A percentile compares a stretch with the other conserved stretches of the same genome.
Evolutionary conservation across 2,113 vertebrate species (phyloP).

Genomic region (Etia nguti): DNA sequence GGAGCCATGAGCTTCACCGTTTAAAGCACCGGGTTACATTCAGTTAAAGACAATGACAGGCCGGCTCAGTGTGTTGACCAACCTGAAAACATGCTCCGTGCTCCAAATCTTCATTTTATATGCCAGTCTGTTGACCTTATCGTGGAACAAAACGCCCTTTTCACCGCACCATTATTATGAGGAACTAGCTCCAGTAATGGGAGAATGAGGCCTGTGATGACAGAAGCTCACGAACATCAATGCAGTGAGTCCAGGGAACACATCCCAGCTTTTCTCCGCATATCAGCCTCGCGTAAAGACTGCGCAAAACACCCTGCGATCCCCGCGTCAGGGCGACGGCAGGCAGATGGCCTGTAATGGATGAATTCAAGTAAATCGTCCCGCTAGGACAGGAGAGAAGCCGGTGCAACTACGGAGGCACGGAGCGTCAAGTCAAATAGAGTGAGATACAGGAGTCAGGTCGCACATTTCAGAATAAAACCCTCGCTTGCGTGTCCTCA

Average conservation of each 20-base stretch:
- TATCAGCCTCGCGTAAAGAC: background rate
- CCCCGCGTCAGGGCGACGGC: background rate
- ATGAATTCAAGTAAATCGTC: background rate
- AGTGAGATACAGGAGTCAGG: background rate
- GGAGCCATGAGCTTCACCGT: background rate
- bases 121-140: background rate
- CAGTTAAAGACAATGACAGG: background rate
- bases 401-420: constrained; percentile 18
- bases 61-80: background rate
- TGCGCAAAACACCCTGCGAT: background rate
- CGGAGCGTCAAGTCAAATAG: background rate
- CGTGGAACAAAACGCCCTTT: background rate
- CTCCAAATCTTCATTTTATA: constrained; percentile 77
- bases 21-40: background rate
- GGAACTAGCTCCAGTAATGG: background rate
- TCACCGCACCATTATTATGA: constrained; percentile 20
- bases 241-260: background rate
- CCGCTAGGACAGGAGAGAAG: background rate
- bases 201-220: constrained; percentile 27
- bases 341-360: background rate
- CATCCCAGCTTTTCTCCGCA: background rate
- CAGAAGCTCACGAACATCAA: constrained; percentile 14
- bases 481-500: background rate
- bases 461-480: constrained; percentile 40
- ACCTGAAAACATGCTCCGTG: constrained; percentile 80